Evolutionary conservation across 2,797 vertebrate genomes (phyloP).

Genomic region (Gymnocypris eckloni): DNA sequence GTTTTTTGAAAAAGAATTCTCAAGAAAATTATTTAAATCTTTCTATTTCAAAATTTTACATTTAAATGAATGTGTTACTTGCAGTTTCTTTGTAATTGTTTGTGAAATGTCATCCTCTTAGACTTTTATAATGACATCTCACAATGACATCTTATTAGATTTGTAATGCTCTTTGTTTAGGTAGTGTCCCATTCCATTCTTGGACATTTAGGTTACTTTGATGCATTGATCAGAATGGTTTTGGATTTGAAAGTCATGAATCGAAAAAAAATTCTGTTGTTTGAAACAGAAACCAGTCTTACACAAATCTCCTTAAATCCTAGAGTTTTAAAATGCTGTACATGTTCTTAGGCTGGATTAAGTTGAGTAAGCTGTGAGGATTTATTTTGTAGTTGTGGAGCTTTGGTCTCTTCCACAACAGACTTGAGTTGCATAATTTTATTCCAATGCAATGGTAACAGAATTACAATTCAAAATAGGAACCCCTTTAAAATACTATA

Average conservation of each 20-base stretch:
- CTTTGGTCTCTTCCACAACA: conserved; percentile 44
- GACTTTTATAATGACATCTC: not conserved
- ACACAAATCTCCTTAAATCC: conserved; percentile 57
- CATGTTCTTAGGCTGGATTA: conserved; percentile 59
- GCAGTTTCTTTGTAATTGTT: not conserved
- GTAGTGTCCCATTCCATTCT: not conserved
- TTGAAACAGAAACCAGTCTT: conserved; percentile 52
- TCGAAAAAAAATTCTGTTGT: conserved; percentile 38
- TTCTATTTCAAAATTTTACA: not conserved
- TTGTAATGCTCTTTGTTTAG: not conserved
- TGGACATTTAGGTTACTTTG: conserved; percentile 12
- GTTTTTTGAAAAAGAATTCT: not conserved
- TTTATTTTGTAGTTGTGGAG: conserved; percentile 57
- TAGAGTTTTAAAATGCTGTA: conserved; percentile 56
- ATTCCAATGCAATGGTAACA: conserved; percentile 22
- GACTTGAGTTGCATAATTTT: conserved; percentile 39
- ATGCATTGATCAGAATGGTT: conserved; percentile 10
- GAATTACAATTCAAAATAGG: conserved; percentile 11
- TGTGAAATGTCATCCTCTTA: not conserved
- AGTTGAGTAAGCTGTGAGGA: conserved; percentile 57
- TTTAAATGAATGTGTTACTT: not conserved
- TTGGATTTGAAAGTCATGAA: conserved; percentile 14
- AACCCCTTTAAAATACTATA: not conserved
- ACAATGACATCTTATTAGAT: not conserved
- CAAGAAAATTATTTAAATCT: not conserved